phyloP scores from a whole-genome alignment of 2,113 vertebrate species.

The Neoarius graeffei region DNA sequence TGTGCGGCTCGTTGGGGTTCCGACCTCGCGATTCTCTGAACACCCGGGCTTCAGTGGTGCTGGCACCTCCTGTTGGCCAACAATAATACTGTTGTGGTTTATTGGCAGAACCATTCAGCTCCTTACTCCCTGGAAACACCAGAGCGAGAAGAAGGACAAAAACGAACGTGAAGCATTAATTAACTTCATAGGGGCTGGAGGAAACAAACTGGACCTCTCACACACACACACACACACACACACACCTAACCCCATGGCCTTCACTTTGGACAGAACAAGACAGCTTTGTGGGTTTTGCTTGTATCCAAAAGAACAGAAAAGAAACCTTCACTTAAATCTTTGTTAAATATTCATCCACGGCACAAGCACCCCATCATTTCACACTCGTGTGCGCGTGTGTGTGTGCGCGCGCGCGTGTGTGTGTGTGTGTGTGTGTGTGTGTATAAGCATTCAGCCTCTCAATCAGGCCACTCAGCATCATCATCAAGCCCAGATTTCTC shows the following conservation, averaged over 20 bases:
- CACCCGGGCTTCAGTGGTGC: conserved; percentile 92
- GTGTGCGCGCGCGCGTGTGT: conserved; percentile 5
- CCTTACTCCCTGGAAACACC: conserved; percentile 82
- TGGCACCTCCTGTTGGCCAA: conserved; percentile 98
- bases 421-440: conserved; percentile 9
- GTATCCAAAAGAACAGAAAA: conserved; percentile 48
- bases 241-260: not conserved
- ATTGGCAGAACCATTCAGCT: conserved; percentile 89
- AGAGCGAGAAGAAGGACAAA: conserved; percentile 79
- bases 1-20: conserved; percentile 96
- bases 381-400: conserved; percentile 2
- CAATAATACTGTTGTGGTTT: conserved; percentile 93
- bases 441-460: conserved; percentile 57
- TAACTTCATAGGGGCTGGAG: conserved; percentile 50
- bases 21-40: conserved; percentile 94
- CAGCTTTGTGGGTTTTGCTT: conserved; percentile 38
- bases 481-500: conserved; percentile 73
- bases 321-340: conserved; percentile 48
- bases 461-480: conserved; percentile 78
- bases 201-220: conserved; percentile 46
- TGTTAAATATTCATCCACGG: conserved; percentile 54
- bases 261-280: conserved; percentile 51
- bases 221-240: conserved; percentile 5
- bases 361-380: conserved; percentile 8
- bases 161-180: conserved; percentile 77